A percentile compares a stretch with the other conserved stretches of the same genome.
Evolutionary conservation across 2,797 vertebrate species (phyloP).

Genomic region (Myotis myotis): DNA sequence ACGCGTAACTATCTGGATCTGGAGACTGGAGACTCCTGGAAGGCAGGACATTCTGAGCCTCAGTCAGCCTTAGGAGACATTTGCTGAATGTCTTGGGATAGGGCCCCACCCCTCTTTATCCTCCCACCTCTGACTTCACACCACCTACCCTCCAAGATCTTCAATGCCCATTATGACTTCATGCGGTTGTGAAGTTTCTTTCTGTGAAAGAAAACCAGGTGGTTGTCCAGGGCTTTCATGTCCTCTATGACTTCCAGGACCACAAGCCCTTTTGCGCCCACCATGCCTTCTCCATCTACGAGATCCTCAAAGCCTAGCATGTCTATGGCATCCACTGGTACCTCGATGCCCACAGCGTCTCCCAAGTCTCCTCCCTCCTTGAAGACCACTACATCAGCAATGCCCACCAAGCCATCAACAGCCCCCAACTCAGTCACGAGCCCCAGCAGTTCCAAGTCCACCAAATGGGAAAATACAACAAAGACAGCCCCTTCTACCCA

Average conservation of each 20-base stretch:
- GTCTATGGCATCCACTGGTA: neutral
- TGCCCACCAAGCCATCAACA: neutral
- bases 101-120: neutral
- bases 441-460: conserved; percentile 51
- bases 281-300: conserved; percentile 65
- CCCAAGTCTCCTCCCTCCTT: neutral
- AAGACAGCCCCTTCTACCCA: conserved; percentile 12
- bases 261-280: conserved; percentile 25
- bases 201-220: conserved; percentile 9
- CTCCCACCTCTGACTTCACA: conserved; percentile 35
- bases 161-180: conserved; percentile 71
- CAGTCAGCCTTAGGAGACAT: neutral
- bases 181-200: neutral
- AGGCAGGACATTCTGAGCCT: neutral
- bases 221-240: neutral
- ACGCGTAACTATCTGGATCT: neutral
- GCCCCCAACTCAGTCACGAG: neutral
- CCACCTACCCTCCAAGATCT: neutral
- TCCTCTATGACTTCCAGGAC: conserved; percentile 43
- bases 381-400: neutral
- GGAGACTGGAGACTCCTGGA: neutral
- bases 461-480: neutral
- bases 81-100: neutral
- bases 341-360: neutral
- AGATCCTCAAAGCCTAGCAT: conserved; percentile 43